Base-by-base conservation (phyloP, 2,888 invertebrate genomes). In the Sarcophaga subvicina region DNA sequence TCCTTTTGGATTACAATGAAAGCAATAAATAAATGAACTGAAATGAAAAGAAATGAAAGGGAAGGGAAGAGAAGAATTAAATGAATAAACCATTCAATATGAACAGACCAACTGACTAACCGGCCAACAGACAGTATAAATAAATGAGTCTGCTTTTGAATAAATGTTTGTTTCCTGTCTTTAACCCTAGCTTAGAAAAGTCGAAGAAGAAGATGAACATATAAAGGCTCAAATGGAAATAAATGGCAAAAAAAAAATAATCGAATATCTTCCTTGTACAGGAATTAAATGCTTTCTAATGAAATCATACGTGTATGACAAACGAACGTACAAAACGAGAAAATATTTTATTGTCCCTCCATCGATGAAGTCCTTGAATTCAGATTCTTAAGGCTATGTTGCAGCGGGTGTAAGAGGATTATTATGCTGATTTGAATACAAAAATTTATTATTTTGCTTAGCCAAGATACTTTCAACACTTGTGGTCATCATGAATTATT, bases 11-110 rank as follows among this genome's bases (percentile, higher is more conserved):
- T 69, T 22, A 64, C 49, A 20, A 49, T 4, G 8, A 14, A 67
- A n/a, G 77, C 25, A 83, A 76, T 75, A 63, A 75, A 67, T 60
- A 60, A 49, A 67, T 49, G 22, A 69, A 49, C 2, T 8, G 27
- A 12, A 25, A 14, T 54, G 22, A 70, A 54, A 54, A 54, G 20
- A 62, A 62, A 25, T 10, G 12, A 3, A 25, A n/a, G 20, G 20
- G 20, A 20, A 20, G 20, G 20, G 27, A 59, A 0, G 12, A 63
- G 47, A 49, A 54, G 12, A 49, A 49, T 25, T 20, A 27, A 64
- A 66, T 54, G 37, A 79, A 71, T 27, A 10, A 49, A 12, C 20
- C 22, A 59, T 25, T 37, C 3, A 45, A 45, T 37, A 37, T 37
- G 37, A 67, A 69, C 20, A 75, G n/a, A n/a, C 47, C 47, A 27